phyloP scores from a whole-genome alignment of 2,797 vertebrate species.

The Enteromius unitaeniatus region DNA sequence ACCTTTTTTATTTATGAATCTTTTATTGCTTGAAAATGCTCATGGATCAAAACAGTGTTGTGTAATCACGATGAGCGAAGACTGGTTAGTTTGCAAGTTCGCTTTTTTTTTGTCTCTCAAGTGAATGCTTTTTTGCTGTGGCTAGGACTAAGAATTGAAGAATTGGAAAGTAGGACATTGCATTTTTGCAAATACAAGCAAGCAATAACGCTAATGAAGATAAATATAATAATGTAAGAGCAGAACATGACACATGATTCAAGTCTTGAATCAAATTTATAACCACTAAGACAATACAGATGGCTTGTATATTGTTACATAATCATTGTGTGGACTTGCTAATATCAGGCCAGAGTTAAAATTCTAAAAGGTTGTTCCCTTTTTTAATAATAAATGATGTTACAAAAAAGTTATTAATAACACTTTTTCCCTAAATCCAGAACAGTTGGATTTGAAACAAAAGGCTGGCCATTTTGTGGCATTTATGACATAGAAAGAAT shows the following conservation, averaged over 20 bases:
- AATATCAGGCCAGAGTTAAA: constrained; percentile 63
- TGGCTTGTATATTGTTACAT: constrained; percentile 41
- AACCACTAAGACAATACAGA: neutral
- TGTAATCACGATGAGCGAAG: constrained; percentile 9
- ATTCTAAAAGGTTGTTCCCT: constrained; percentile 70
- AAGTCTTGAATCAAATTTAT: constrained; percentile 28
- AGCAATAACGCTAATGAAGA: constrained; percentile 42
- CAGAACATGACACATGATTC: constrained; percentile 20
- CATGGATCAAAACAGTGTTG: constrained; percentile 54
- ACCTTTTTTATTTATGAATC: constrained; percentile 57
- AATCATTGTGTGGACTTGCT: constrained; percentile 54
- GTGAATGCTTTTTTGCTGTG: constrained; percentile 29
- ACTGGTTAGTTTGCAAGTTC: constrained; percentile 12
- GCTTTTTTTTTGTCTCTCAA: neutral
- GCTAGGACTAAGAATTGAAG: constrained; percentile 39
- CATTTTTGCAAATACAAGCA: constrained; percentile 58
- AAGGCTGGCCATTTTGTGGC: constrained; percentile 61
- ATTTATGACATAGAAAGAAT: constrained; percentile 51
- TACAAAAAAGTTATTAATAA: constrained; percentile 21
- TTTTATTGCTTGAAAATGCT: constrained; percentile 48
- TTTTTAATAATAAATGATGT: constrained; percentile 41
- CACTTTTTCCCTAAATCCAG: constrained; percentile 23
- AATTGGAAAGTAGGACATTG: constrained; percentile 37
- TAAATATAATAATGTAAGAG: neutral
- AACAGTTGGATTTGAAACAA: constrained; percentile 24